phyloP scores from a whole-genome alignment of 2,797 vertebrate genomes.

The Scarus forsteni region DNA sequence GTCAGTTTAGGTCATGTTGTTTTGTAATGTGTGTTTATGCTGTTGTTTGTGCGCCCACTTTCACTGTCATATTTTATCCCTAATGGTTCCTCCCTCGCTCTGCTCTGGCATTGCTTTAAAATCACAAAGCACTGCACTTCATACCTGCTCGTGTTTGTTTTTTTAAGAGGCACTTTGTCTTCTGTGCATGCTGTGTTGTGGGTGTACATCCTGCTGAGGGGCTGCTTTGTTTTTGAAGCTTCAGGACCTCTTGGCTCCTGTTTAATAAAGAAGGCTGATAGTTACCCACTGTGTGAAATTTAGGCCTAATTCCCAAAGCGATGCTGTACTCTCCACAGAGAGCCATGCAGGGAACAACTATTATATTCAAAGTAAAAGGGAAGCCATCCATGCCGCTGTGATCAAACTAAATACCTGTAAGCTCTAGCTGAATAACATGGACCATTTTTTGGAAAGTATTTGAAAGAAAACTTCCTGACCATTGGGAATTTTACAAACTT shows the following conservation, averaged over 20 bases:
- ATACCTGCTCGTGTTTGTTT: conserved; percentile 26
- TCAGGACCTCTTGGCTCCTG: conserved; percentile 56
- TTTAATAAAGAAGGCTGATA: conserved; percentile 51
- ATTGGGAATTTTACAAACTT: background rate
- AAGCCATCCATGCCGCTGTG: background rate
- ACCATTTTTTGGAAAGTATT: background rate
- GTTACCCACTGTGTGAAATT: conserved; percentile 42
- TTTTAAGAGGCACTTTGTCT: conserved; percentile 37
- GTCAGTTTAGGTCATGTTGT: background rate
- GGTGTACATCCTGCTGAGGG: conserved; percentile 39
- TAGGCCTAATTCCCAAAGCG: conserved; percentile 61
- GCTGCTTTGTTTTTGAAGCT: conserved; percentile 51
- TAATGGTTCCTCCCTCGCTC: background rate
- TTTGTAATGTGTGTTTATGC: background rate
- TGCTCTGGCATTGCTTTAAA: no score
- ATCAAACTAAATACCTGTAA: background rate
- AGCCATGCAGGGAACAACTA: conserved; percentile 8
- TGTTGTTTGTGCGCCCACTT: background rate
- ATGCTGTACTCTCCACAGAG: conserved; percentile 25
- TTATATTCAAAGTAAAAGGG: conserved; percentile 15
- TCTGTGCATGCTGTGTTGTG: conserved; percentile 51
- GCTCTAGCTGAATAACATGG: background rate
- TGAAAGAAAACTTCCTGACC: background rate
- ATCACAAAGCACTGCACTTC: conserved; percentile 16
- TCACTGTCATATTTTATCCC: background rate